phyloP scores from a whole-genome alignment of 2,113 vertebrate species.

The Suncus etruscus region DNA sequence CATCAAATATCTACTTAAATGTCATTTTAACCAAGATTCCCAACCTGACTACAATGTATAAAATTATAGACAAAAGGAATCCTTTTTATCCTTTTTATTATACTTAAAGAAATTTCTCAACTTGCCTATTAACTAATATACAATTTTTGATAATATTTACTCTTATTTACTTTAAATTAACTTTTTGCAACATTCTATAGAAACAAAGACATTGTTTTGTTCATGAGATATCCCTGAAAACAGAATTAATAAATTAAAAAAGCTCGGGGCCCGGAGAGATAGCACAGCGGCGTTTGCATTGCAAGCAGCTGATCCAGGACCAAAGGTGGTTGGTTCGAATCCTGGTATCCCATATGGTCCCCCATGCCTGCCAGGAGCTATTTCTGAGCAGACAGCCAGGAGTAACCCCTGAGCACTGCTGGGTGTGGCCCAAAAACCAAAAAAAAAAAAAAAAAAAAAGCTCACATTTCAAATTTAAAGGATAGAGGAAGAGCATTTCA shows the following conservation, averaged over 20 bases:
- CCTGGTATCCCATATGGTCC: too few species aligned
- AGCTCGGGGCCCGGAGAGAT: too few species aligned
- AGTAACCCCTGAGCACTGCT: too few species aligned
- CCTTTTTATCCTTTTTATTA: background rate
- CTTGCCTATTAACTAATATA: background rate
- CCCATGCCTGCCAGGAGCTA: too few species aligned
- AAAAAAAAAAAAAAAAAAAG: too few species aligned
- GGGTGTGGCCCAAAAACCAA: too few species aligned
- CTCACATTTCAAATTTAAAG: too few species aligned
- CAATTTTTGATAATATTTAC: background rate
- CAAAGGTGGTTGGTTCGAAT: too few species aligned
- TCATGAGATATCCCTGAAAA: background rate
- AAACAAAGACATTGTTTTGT: background rate
- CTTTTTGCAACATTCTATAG: background rate
- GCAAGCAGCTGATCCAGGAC: too few species aligned
- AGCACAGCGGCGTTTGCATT: too few species aligned
- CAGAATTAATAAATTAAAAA: background rate
- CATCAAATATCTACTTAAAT: conserved; percentile 6
- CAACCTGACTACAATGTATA: background rate
- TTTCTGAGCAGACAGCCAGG: too few species aligned
- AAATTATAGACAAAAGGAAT: background rate
- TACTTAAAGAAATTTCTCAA: background rate
- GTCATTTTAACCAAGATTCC: background rate
- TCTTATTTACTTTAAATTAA: background rate
- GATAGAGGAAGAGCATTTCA: too few species aligned